These are phyloP conservation scores for Capreolus pygargus DNA, from an alignment of 2,113 vertebrate genomes.

Conservation along the genomic window DNA sequence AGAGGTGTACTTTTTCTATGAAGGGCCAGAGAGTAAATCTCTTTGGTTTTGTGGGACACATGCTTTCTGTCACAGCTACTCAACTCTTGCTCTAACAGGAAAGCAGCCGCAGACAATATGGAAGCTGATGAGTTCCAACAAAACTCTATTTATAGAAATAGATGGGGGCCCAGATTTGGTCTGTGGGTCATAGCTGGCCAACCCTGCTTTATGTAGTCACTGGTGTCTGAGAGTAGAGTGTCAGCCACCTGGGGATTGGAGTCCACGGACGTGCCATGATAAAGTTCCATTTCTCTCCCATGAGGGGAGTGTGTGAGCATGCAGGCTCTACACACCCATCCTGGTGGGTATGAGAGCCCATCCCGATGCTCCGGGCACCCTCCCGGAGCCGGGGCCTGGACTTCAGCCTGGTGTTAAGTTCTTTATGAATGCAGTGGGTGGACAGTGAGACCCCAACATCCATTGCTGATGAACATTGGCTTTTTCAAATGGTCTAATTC, in stretches of 20 bases:
- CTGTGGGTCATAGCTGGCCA: not conserved
- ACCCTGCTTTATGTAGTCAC: not conserved
- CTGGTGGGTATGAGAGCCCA: not conserved
- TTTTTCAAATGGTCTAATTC: slow-evolving; percentile 13
- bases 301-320: not conserved
- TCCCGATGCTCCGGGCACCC: not conserved
- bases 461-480: fast-evolving
- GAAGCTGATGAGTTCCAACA: no score
- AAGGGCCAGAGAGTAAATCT: not conserved
- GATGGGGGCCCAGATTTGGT: not conserved
- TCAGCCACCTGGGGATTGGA: not conserved
- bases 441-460: fast-evolving
- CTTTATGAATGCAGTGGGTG: not conserved
- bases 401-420: not conserved
- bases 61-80: not conserved
- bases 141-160: not conserved
- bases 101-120: not conserved
- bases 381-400: fast-evolving
- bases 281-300: not conserved
- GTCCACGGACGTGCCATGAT: fast-evolving
- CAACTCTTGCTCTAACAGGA: not conserved
- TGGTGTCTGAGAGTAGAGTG: not conserved
- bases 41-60: not conserved
- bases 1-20: not conserved
- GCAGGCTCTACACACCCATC: fast-evolving